Evolutionary conservation across 2,113 vertebrate genomes (phyloP), one percentile per base, ranked within the genome.

Genomic region (Melanerpes formicivorus): DNA sequence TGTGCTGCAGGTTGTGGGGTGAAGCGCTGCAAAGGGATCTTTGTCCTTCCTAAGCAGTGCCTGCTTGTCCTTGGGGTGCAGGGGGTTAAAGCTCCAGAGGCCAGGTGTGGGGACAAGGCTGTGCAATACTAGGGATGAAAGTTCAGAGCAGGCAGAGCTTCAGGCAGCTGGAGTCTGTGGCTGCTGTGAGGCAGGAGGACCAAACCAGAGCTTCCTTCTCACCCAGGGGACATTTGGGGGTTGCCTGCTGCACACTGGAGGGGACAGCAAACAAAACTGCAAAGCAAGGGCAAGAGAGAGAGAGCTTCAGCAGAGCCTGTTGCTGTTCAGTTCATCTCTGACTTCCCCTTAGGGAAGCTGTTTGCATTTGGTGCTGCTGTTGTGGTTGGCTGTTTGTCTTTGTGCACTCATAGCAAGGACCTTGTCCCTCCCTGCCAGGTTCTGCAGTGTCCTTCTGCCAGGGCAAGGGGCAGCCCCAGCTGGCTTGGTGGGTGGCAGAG

Each of bases 341-440:
- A 8, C n/a, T 29, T 56, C 40, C 46, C 52, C 52, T 2, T 1
- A 5, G n/a, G 9, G 76, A 30, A 70, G 48, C 44, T 32, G n/a
- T 32, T 79, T 69, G 87, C 29, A 16, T 93, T 46, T 32, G 17
- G 12, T 17, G 70, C 64, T 25, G 76, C 59, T 60, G 65, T 29
- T 56, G 65, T 23, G 62, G 17, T 14, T 30, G 65, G 54, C 44
- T 40, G 1, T 27, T 70, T 25, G 32, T 65, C 55, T 64, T 46
- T 2, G 40, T 2, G 1, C 9, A 0, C 3, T 42, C 2, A 0
- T 4, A 46, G 78, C 69, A 50, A 60, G 86, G 79, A 25, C 30
- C 12, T 52, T 52, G 0, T 29, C 40, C 29, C 62, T 86, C 67
- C 46, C 58, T 14, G 77, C 67, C 64, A 14, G 63, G 40, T 27